Evolutionary conservation across 2,797 vertebrate species (phyloP).

Genomic region (Cheirogaleus major): DNA sequence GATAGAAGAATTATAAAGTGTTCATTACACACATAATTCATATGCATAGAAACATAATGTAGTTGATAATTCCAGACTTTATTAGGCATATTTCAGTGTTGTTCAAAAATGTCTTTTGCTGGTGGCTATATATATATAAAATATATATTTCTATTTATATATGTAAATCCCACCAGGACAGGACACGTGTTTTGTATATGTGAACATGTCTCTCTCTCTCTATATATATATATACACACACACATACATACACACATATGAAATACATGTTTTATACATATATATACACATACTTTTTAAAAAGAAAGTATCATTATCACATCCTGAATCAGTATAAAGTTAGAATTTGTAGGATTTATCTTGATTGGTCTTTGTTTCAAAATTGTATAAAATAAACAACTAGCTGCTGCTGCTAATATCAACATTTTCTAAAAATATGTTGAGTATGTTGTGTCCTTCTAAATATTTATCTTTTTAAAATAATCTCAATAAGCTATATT

Average conservation of each 20-base stretch:
- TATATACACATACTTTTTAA: neutral
- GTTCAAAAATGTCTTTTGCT: neutral
- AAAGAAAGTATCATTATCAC: slow-evolving; percentile 17
- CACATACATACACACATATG: neutral
- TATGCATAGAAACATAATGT: neutral
- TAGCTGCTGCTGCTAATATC: slow-evolving; percentile 70
- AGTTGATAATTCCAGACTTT: neutral
- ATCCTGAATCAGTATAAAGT: slow-evolving; percentile 1
- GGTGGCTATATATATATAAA: neutral
- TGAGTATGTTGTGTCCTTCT: slow-evolving; percentile 45
- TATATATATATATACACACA: neutral
- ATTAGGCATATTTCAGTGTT: neutral
- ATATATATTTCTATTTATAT: neutral
- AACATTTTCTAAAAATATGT: slow-evolving; percentile 74
- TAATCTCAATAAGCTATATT: slow-evolving; percentile 67
- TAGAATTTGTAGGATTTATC: slow-evolving; percentile 56
- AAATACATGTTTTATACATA: neutral
- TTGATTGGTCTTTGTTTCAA: slow-evolving; percentile 60
- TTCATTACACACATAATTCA: neutral
- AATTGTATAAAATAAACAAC: slow-evolving; percentile 62
- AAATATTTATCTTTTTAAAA: slow-evolving; percentile 77
- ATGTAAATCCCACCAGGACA: neutral
- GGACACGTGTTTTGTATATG: neutral
- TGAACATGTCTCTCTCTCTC: too few relatives aligned
- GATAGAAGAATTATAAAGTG: neutral